phyloP scores from a whole-genome alignment of 2,113 vertebrate species.

The Formicarius rufipectus region DNA sequence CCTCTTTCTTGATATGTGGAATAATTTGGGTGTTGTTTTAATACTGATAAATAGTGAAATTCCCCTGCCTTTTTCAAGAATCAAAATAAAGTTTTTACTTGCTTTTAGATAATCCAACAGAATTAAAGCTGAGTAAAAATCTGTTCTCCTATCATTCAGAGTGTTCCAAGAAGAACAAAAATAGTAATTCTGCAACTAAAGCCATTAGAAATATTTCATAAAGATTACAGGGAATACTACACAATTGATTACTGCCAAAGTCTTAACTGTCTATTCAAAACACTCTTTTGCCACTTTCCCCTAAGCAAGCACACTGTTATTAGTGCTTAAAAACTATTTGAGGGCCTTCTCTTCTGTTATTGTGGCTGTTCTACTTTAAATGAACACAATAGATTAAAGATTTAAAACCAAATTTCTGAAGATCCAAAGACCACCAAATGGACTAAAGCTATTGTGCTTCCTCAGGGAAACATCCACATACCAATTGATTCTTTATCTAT shows the following conservation, averaged over 20 bases:
- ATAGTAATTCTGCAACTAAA: neutral
- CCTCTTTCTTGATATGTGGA: neutral
- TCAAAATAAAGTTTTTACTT: neutral
- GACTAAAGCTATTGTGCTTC: neutral
- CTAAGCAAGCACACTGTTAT: neutral
- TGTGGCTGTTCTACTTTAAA: neutral
- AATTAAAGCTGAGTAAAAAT: neutral
- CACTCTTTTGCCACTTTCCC: neutral
- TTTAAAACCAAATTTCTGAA: neutral
- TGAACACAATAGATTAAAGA: neutral
- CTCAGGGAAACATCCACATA: neutral
- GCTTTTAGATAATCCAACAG: neutral
- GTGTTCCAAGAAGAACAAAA: neutral
- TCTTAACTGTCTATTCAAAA: neutral
- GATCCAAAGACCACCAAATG: neutral
- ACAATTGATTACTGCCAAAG: neutral
- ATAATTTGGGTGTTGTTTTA: neutral
- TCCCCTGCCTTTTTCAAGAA: neutral
- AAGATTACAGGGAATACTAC: neutral
- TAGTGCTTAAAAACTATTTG: neutral
- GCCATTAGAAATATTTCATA: neutral
- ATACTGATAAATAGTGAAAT: neutral
- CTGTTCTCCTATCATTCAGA: neutral
- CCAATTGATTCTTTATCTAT: neutral
- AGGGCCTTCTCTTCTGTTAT: neutral